Evolutionary conservation across 2,113 vertebrate species (phyloP).

Genomic region (Lophura nycthemera): DNA sequence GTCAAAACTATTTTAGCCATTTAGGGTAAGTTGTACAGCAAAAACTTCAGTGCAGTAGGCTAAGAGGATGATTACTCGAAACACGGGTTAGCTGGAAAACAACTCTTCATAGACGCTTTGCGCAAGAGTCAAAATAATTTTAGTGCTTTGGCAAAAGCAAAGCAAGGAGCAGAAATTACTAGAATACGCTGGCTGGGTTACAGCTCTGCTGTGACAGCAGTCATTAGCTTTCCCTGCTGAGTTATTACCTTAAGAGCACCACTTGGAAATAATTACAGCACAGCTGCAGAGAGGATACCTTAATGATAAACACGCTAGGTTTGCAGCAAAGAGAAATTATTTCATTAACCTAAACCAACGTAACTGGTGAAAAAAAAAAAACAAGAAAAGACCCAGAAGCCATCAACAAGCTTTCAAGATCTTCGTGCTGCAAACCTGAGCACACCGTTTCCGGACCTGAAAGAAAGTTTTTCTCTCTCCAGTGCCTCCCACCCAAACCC

Average conservation of each 20-base stretch:
- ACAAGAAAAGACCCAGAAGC: neutral
- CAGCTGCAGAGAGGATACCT: neutral
- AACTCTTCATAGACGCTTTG: neutral
- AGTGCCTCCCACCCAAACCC: conserved; percentile 34
- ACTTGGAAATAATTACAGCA: neutral
- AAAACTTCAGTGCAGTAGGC: neutral
- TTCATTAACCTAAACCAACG: neutral
- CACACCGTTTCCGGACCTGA: conserved; percentile 28
- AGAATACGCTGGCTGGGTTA: neutral
- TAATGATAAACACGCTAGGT: neutral
- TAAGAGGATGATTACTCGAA: neutral
- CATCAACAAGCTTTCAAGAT: neutral
- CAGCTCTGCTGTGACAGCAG: neutral
- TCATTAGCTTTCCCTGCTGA: neutral
- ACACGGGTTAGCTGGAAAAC: neutral
- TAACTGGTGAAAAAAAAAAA: neutral
- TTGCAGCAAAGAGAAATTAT: neutral
- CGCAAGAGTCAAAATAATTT: neutral
- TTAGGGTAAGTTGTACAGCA: neutral
- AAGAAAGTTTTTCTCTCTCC: neutral
- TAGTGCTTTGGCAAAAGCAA: neutral
- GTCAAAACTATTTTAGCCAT: neutral
- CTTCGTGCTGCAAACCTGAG: neutral
- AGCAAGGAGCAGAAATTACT: neutral
- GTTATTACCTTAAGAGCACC: neutral